Evolutionary conservation across 1,140 invertebrate genomes (phyloP).

Genomic region (Pachyrhynchus sulphureomaculatus): DNA sequence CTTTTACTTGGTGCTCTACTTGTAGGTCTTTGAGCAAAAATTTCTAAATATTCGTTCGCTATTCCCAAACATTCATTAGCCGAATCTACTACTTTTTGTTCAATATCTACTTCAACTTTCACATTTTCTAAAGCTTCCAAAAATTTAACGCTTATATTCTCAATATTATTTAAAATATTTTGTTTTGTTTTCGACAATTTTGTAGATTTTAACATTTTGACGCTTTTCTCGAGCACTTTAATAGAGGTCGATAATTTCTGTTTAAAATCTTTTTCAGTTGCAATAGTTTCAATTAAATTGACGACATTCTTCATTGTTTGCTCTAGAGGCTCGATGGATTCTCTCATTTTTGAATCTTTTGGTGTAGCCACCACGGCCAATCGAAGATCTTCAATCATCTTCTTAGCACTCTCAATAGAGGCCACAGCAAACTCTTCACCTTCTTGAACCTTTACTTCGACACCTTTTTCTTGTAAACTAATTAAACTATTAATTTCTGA

Average conservation of each 20-base stretch:
- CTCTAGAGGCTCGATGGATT: constrained; percentile 44
- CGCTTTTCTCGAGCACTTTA: constrained; percentile 1
- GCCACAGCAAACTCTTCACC: background rate
- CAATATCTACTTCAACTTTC: constrained; percentile 29
- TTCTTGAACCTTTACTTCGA: background rate
- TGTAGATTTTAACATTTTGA: constrained; percentile 13
- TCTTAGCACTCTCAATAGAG: constrained; percentile 40
- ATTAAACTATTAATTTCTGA: constrained; percentile 36
- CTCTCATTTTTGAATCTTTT: constrained; percentile 39
- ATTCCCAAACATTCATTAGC: constrained; percentile 20
- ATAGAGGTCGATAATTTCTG: constrained; percentile 13
- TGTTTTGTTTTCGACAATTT: constrained; percentile 22
- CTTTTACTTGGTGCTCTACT: constrained; percentile 16
- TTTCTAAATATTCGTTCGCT: constrained; percentile 22
- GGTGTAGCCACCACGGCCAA: constrained; percentile 41
- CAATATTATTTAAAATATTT: constrained; percentile 10
- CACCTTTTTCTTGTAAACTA: constrained; percentile 14
- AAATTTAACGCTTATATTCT: constrained; percentile 5
- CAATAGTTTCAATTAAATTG: constrained; percentile 47
- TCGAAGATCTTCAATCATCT: constrained; percentile 43
- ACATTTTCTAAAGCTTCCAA: constrained; percentile 25
- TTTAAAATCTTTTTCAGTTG: constrained; percentile 22
- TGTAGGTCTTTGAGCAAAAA: constrained; percentile 13
- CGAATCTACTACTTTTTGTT: constrained; percentile 22
- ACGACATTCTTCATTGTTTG: constrained; percentile 48